These are phyloP conservation scores for Heterotis niloticus DNA, from an alignment of 2,113 vertebrate species.

Conservation along the genomic window DNA sequence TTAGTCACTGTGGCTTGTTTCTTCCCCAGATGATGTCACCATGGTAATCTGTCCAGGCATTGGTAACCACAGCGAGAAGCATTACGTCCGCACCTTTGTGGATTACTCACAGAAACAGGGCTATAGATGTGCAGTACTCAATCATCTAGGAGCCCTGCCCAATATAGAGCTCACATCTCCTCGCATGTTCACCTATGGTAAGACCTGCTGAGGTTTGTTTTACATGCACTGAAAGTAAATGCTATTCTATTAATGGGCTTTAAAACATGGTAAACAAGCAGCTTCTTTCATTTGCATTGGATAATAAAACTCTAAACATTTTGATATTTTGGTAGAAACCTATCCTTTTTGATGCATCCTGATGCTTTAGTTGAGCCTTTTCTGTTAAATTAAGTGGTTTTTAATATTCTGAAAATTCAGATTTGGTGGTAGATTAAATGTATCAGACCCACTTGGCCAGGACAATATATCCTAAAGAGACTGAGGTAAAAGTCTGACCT, in stretches of 20 bases:
- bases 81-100: slow-evolving; percentile 96
- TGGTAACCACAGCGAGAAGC: slow-evolving; percentile 97
- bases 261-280: too few relatives aligned
- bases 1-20: slow-evolving; percentile 16
- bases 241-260: neutral
- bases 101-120: slow-evolving; percentile 91
- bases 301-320: too few relatives aligned
- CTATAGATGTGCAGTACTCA: slow-evolving; percentile 92
- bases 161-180: slow-evolving; percentile 95
- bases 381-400: neutral
- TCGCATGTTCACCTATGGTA: slow-evolving; percentile 97
- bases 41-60: slow-evolving; percentile 99
- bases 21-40: slow-evolving; percentile 81
- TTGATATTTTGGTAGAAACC: too few relatives aligned
- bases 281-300: too few relatives aligned
- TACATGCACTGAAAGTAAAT: neutral
- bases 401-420: too few relatives aligned
- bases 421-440: too few relatives aligned
- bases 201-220: neutral
- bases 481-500: too few relatives aligned
- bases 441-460: too few relatives aligned
- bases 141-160: slow-evolving; percentile 90
- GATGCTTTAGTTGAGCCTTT: neutral
- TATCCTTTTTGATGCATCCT: neutral
- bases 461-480: too few relatives aligned